A percentile compares a stretch with the other conserved stretches of the same genome.
phyloP scores from a whole-genome alignment of 2,888 invertebrate species.

The Eucera pruinosa region DNA sequence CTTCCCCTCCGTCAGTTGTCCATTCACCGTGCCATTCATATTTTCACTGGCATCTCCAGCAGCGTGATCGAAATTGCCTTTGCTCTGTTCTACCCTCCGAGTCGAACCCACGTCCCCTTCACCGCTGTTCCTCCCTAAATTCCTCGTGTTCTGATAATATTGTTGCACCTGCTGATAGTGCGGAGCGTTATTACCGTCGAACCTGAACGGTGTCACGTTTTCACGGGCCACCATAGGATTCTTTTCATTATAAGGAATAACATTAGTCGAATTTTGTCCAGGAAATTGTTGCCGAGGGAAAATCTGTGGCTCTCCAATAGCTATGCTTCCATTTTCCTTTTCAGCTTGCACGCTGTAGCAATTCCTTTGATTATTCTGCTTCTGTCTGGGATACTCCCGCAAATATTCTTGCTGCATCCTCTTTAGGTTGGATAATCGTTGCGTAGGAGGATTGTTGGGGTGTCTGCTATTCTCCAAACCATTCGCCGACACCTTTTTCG shows the following conservation, averaged over 20 bases:
- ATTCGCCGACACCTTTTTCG: slow-evolving; percentile 68
- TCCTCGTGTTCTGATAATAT: slow-evolving; percentile 51
- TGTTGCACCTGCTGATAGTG: slow-evolving; percentile 64
- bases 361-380: slow-evolving; percentile 18
- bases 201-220: slow-evolving; percentile 14
- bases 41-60: slow-evolving; percentile 57
- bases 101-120: slow-evolving; percentile 48
- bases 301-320: neutral
- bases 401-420: slow-evolving; percentile 14
- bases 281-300: slow-evolving; percentile 3
- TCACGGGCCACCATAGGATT: slow-evolving; percentile 21
- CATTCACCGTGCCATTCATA: slow-evolving; percentile 3
- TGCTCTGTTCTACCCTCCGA: slow-evolving; percentile 17
- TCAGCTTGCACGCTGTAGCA: slow-evolving; percentile 64
- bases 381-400: slow-evolving; percentile 68
- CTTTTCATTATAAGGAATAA: slow-evolving; percentile 29
- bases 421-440: slow-evolving; percentile 34
- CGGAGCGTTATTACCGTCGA: slow-evolving; percentile 32
- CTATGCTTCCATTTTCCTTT: slow-evolving; percentile 56
- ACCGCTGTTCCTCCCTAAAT: slow-evolving; percentile 40
- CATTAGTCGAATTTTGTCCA: neutral
- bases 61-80: slow-evolving; percentile 47
- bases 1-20: slow-evolving; percentile 6
- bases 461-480: slow-evolving; percentile 76
- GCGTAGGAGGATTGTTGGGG: slow-evolving; percentile 66